Percentiles rank a stretch among this genome's conserved stretches.
Evolutionary conservation across 2,797 vertebrate genomes (phyloP).

Genomic region (Sebastes wilsoni): DNA sequence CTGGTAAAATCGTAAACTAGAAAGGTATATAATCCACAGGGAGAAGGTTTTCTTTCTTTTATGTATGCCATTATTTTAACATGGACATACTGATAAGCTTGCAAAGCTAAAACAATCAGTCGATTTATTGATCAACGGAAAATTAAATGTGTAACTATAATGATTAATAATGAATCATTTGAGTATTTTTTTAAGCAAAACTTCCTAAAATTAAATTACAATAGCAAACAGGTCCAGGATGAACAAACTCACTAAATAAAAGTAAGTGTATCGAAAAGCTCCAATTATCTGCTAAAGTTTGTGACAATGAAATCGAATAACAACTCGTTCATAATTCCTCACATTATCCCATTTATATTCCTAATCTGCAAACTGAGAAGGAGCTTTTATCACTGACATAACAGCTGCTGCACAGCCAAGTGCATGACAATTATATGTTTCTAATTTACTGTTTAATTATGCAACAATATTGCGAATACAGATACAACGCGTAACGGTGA

Average conservation of each 20-base stretch:
- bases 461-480: neutral
- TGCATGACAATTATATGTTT: neutral
- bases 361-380: neutral
- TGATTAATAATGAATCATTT: neutral
- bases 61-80: neutral
- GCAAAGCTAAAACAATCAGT: neutral
- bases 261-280: neutral
- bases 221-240: neutral
- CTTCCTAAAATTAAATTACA: neutral
- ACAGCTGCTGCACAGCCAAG: neutral
- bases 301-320: neutral
- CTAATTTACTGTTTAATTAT: neutral
- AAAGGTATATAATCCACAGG: neutral
- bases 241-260: neutral
- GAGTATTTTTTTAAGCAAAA: neutral
- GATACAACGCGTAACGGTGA: neutral
- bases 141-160: neutral
- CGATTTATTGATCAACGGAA: neutral
- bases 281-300: neutral
- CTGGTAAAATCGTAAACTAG: neutral
- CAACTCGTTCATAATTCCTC: neutral
- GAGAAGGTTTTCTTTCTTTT: neutral
- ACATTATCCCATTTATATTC: neutral
- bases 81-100: neutral
- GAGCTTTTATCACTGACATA: slow-evolving; percentile 7